Evolutionary conservation across 2,113 vertebrate species (phyloP).

Genomic region (Cinclus mexicanus): DNA sequence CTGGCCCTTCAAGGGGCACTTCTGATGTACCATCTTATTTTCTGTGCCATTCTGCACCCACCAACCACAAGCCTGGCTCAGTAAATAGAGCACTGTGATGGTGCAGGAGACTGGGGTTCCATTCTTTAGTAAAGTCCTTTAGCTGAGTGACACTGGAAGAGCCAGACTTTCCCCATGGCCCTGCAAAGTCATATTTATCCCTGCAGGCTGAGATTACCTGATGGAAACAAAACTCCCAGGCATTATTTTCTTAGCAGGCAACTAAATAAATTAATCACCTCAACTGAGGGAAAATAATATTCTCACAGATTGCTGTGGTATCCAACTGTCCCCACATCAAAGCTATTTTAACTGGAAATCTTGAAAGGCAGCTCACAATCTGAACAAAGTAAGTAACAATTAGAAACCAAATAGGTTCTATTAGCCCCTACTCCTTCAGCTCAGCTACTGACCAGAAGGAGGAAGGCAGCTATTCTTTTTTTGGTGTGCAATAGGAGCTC

Average conservation of each 20-base stretch:
- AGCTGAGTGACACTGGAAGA: background rate
- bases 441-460: background rate
- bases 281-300: background rate
- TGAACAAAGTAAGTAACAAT: background rate
- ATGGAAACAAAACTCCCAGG: background rate
- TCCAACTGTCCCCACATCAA: background rate
- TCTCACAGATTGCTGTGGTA: background rate
- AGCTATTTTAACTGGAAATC: slow-evolving; percentile 2
- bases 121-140: background rate
- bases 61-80: background rate
- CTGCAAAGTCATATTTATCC: background rate
- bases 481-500: background rate
- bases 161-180: background rate
- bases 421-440: background rate
- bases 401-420: background rate
- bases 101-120: background rate
- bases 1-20: background rate
- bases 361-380: background rate
- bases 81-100: background rate
- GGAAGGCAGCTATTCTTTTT: background rate
- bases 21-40: background rate
- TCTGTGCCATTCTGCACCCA: background rate
- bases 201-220: background rate
- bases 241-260: background rate
- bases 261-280: background rate